Percentiles rank a stretch among this genome's conserved stretches.
These are phyloP conservation scores for Cheilosia grossa DNA, from an alignment of 2,888 invertebrate species.

Conservation along the genomic window DNA sequence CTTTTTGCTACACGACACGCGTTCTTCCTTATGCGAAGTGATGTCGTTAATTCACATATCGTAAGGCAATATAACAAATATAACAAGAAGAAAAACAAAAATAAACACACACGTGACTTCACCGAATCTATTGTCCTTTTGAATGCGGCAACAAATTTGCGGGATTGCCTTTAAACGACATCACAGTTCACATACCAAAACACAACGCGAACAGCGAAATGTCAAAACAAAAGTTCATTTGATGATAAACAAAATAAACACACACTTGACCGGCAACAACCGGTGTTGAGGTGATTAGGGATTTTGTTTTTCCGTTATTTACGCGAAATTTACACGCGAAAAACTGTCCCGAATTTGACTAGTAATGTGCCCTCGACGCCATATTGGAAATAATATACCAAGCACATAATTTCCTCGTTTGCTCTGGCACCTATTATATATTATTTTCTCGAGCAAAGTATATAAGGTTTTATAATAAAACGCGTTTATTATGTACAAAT, in stretches of 20 bases:
- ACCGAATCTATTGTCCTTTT: constrained; percentile 23
- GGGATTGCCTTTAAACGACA: constrained; percentile 19
- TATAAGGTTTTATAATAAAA: constrained; percentile 44
- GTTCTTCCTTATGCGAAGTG: constrained; percentile 1
- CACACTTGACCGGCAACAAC: constrained; percentile 49
- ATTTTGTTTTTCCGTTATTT: constrained; percentile 56
- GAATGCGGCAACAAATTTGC: constrained; percentile 40
- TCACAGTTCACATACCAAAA: constrained; percentile 8
- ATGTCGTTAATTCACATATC: constrained; percentile 20
- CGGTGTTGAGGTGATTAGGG: constrained; percentile 43
- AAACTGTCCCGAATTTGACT: constrained; percentile 50
- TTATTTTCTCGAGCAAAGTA: constrained; percentile 33
- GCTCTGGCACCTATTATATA: constrained; percentile 21
- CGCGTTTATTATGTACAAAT: constrained; percentile 55
- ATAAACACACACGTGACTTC: constrained; percentile 64
- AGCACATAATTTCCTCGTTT: constrained; percentile 56
- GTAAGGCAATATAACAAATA: neutral
- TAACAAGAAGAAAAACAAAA: too few relatives aligned
- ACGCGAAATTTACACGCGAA: constrained; percentile 58
- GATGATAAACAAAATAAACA: constrained; percentile 68
- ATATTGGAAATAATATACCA: constrained; percentile 75
- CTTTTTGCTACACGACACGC: constrained; percentile 3
- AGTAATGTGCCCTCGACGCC: constrained; percentile 74
- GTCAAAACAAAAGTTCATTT: constrained; percentile 73
- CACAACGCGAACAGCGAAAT: constrained; percentile 37